Conservation (phyloP, 2,888 invertebrate species). For the Halictus ligatus region DNA sequence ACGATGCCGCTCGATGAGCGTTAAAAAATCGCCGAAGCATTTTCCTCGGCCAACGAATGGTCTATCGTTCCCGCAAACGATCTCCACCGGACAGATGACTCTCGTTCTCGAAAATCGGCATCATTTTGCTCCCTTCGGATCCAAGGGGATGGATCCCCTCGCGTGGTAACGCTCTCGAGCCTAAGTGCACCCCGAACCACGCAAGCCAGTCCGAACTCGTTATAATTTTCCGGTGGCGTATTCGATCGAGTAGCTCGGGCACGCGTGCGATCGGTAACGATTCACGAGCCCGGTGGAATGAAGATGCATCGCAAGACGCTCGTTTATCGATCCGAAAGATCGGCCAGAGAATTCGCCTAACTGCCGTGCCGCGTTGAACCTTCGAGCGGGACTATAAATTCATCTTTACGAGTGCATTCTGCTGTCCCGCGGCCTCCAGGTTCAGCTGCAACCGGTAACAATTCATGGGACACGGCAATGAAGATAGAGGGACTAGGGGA, state of each 20-base stretch:
- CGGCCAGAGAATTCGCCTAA: background rate
- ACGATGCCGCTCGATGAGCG: background rate
- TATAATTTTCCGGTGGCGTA: background rate
- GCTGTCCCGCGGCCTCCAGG: background rate
- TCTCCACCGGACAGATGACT: background rate
- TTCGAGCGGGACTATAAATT: background rate
- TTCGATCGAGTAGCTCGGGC: background rate
- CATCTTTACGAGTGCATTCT: conserved; percentile 1
- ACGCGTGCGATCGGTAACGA: background rate
- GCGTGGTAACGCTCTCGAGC: background rate
- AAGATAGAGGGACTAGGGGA: background rate
- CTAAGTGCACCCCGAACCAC: background rate
- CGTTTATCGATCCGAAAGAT: background rate
- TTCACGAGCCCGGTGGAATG: background rate
- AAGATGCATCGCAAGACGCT: background rate
- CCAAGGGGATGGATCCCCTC: background rate
- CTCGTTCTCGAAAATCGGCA: background rate
- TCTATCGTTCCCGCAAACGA: background rate
- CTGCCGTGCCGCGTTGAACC: background rate
- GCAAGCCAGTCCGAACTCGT: background rate
- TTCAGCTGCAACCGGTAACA: background rate
- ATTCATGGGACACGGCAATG: background rate
- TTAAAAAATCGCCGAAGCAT: background rate
- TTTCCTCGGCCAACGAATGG: background rate
- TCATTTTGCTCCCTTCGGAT: background rate